Conservation (phyloP, 2,797 vertebrate genomes). For the Acipenser transmontanus region DNA sequence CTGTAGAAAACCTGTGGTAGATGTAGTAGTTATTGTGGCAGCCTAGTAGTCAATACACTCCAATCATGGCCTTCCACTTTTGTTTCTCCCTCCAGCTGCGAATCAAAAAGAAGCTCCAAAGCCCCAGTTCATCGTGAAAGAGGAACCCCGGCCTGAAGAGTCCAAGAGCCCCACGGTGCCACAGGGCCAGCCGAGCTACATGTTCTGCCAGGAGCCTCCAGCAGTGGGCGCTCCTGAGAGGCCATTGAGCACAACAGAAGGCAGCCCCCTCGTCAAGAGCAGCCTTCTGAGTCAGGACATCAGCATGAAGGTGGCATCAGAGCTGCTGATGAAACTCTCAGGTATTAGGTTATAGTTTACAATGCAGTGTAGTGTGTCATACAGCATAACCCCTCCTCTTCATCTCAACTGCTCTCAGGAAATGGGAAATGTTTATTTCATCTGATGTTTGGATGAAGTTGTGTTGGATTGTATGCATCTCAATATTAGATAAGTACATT, state of each 20-base stretch:
- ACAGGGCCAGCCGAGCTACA: conserved; percentile 58
- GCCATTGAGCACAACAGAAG: conserved; percentile 68
- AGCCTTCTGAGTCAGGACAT: conserved; percentile 81
- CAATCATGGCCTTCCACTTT: too few relatives aligned
- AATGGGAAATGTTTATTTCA: too few relatives aligned
- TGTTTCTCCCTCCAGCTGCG: conserved; percentile 65
- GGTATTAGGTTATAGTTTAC: conserved; percentile 52
- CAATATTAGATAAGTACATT: too few relatives aligned
- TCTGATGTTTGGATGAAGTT: too few relatives aligned
- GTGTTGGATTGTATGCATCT: too few relatives aligned
- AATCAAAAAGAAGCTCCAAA: conserved; percentile 93
- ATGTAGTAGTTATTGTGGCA: too few relatives aligned
- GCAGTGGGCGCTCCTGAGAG: conserved; percentile 46
- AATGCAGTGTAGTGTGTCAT: not conserved
- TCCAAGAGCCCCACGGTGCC: conserved; percentile 58
- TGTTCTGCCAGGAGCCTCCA: conserved; percentile 70
- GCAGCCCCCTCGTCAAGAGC: conserved; percentile 60
- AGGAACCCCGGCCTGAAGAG: conserved; percentile 85
- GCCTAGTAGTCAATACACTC: too few relatives aligned
- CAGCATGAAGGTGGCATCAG: conserved; percentile 89
- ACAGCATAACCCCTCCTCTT: too few relatives aligned
- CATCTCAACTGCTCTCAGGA: too few relatives aligned
- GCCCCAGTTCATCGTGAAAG: conserved; percentile 86
- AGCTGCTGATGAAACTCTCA: conserved; percentile 97
- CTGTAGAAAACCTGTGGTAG: too few relatives aligned